phyloP scores from a whole-genome alignment of 2,113 vertebrate genomes.

The Zosterops borbonicus region DNA sequence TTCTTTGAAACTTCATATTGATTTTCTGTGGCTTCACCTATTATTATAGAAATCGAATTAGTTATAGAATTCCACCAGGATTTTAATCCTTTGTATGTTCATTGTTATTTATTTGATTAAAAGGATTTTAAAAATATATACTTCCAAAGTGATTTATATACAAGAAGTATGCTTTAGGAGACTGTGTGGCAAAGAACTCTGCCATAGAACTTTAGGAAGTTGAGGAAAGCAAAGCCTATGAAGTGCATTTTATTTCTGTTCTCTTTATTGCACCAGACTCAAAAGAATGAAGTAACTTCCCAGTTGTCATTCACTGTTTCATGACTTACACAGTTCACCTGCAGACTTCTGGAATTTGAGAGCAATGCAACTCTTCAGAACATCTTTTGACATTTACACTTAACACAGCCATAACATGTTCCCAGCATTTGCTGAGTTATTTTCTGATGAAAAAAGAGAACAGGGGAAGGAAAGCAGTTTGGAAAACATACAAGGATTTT shows the following conservation, averaged over 20 bases:
- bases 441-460: not conserved
- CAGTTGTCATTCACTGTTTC: not conserved
- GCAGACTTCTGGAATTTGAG: not conserved
- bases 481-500: not conserved
- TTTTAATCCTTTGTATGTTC: constrained; percentile 4
- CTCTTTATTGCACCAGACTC: not conserved
- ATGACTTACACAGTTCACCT: not conserved
- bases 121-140: not conserved
- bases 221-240: not conserved
- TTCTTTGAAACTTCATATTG: constrained; percentile 45
- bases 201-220: not conserved
- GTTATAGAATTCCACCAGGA: not conserved
- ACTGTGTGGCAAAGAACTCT: not conserved
- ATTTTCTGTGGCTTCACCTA: constrained; percentile 43
- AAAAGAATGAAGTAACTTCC: not conserved
- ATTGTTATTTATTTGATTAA: constrained; percentile 34
- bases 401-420: not conserved
- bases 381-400: not conserved
- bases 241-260: not conserved
- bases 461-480: not conserved
- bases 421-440: not conserved
- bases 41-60: constrained; percentile 14
- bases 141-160: constrained; percentile 4
- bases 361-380: not conserved
- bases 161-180: not conserved